phyloP scores from a whole-genome alignment of 2,113 vertebrate species.

The Petrocephalus zakoni region DNA sequence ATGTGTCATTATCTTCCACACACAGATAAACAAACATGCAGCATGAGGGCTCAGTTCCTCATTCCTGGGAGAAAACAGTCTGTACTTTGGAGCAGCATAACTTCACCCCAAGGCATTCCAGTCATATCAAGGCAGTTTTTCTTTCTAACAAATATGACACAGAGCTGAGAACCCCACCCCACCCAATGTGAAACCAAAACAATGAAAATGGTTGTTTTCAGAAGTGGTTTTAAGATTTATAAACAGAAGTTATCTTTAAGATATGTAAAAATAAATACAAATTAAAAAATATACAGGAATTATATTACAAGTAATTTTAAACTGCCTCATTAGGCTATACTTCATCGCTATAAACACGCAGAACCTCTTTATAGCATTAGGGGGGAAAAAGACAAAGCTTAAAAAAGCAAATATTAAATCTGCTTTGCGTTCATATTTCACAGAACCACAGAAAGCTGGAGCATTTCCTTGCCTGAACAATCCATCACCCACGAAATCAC shows the following conservation, averaged over 20 bases:
- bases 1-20: neutral
- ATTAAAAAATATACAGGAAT: neutral
- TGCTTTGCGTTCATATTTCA: neutral
- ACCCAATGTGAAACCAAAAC: neutral
- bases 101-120: slow-evolving; percentile 27
- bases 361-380: neutral
- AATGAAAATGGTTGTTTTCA: neutral
- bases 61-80: neutral
- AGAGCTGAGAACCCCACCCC: neutral
- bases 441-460: slow-evolving; percentile 2
- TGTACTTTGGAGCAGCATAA: neutral
- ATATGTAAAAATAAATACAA: neutral
- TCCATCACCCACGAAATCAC: neutral
- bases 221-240: neutral
- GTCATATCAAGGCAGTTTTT: slow-evolving; percentile 23
- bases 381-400: neutral
- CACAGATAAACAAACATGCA: neutral
- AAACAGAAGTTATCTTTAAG: neutral
- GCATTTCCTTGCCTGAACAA: neutral
- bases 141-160: slow-evolving; percentile 31
- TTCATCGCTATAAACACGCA: neutral
- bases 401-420: neutral
- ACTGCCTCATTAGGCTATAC: neutral
- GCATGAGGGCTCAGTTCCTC: neutral
- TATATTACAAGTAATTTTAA: neutral